phyloP scores from a whole-genome alignment of 2,113 vertebrate genomes.

The Eonycteris spelaea region DNA sequence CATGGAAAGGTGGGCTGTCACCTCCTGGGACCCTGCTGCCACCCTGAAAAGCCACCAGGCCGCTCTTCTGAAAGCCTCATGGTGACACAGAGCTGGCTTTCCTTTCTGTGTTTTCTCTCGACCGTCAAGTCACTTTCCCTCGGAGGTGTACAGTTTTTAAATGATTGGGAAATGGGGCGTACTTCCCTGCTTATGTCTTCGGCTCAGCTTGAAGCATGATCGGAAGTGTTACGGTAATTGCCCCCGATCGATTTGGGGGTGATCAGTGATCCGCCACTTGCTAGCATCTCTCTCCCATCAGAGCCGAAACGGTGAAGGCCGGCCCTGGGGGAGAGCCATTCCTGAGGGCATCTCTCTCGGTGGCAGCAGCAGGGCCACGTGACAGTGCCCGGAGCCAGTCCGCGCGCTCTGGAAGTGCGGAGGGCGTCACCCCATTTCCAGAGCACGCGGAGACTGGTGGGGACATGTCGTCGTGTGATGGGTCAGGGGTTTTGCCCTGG shows the following conservation, averaged over 20 bases:
- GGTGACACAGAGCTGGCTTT: constrained; percentile 22
- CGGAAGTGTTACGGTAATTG: constrained; percentile 20
- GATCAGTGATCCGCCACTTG: neutral
- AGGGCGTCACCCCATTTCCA: neutral
- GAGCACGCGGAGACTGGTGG: neutral
- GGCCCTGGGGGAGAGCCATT: neutral
- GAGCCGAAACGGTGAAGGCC: neutral
- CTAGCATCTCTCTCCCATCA: neutral
- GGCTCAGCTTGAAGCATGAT: constrained; percentile 30
- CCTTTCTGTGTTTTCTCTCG: neutral
- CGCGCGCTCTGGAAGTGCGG: neutral
- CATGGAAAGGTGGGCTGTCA: fast-evolving
- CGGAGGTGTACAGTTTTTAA: constrained; percentile 24
- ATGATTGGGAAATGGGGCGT: neutral
- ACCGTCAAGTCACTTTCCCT: constrained; percentile 17
- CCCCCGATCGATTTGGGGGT: neutral
- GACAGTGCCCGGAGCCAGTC: neutral
- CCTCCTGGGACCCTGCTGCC: neutral
- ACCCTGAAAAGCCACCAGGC: neutral
- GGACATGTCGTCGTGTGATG: neutral
- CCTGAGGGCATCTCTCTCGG: neutral
- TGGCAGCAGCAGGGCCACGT: neutral
- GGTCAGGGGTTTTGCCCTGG: neutral
- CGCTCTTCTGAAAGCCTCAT: neutral
- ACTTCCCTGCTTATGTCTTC: constrained; percentile 16